Conservation (phyloP, 2,113 vertebrate species). For the Podiceps cristatus region DNA sequence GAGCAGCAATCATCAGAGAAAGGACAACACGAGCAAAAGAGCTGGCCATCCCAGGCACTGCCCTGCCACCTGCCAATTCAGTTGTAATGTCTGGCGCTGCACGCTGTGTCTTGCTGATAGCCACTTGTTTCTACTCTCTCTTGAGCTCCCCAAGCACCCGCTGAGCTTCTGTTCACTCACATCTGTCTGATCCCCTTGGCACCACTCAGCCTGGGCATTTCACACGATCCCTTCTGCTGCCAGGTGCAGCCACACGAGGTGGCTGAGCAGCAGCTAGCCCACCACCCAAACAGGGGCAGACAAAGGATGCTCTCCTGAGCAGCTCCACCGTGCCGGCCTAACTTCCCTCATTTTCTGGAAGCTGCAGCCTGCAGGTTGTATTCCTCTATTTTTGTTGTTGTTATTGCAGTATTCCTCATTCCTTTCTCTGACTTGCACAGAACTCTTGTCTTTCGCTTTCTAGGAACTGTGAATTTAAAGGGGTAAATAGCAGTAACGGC, state of each 20-base stretch:
- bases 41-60: not conserved
- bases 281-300: not conserved
- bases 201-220: not conserved
- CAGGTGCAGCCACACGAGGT: not conserved
- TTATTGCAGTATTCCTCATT: not conserved
- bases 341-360: not conserved
- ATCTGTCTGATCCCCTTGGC: constrained; percentile 38
- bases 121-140: constrained; percentile 19
- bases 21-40: not conserved
- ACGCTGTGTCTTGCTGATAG: not conserved
- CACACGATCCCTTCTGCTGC: not conserved
- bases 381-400: not conserved
- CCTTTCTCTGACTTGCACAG: not conserved
- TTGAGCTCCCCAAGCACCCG: not conserved
- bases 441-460: constrained; percentile 12
- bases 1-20: not conserved
- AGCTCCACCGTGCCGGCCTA: not conserved
- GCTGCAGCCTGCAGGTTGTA: constrained; percentile 38
- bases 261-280: not conserved
- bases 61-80: not conserved
- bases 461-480: not conserved
- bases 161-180: constrained; percentile 43
- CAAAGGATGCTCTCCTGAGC: not conserved
- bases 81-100: constrained; percentile 17
- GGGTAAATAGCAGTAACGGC: not conserved